A percentile compares a stretch with the other conserved stretches of the same genome.
These are phyloP conservation scores for Tipula unca DNA, from an alignment of 2,888 invertebrate genomes.

Conservation along the genomic window DNA sequence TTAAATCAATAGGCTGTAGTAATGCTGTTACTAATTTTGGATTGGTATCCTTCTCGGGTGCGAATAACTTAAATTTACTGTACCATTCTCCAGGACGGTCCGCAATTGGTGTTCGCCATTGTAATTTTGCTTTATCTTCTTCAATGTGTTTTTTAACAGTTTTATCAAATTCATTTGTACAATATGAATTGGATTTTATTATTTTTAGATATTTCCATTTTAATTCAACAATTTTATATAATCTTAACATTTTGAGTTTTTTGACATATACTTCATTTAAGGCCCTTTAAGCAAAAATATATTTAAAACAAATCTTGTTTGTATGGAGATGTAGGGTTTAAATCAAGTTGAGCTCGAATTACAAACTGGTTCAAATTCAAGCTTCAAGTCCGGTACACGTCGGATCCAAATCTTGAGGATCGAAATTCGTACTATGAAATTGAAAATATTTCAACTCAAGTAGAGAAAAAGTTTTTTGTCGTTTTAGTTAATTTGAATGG, in stretches of 20 bases:
- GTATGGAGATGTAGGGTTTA: too few species aligned
- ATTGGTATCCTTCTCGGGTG: conserved; percentile 46
- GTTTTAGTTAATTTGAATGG: too few species aligned
- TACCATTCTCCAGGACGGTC: conserved; percentile 51
- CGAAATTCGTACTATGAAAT: too few species aligned
- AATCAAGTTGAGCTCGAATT: too few species aligned
- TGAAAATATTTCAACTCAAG: too few species aligned
- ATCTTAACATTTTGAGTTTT: neutral
- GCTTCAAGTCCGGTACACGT: too few species aligned
- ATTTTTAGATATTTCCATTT: neutral
- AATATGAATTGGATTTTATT: neutral
- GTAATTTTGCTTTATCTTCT: conserved; percentile 43
- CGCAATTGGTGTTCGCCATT: conserved; percentile 55
- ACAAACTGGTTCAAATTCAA: too few species aligned
- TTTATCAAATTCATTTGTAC: neutral
- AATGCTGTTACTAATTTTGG: conserved; percentile 41
- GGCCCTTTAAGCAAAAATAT: too few species aligned
- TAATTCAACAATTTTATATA: neutral
- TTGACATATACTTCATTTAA: neutral
- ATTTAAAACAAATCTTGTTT: too few species aligned
- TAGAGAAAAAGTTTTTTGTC: too few species aligned
- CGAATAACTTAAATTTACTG: conserved; percentile 50
- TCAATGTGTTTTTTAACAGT: conserved; percentile 30
- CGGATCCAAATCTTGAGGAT: too few species aligned
- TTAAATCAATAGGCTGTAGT: conserved; percentile 45